A percentile compares a stretch with the other conserved stretches of the same genome.
Evolutionary conservation across 1,140 invertebrate genomes (phyloP).

Genomic region (Acromyrmex charruanus): DNA sequence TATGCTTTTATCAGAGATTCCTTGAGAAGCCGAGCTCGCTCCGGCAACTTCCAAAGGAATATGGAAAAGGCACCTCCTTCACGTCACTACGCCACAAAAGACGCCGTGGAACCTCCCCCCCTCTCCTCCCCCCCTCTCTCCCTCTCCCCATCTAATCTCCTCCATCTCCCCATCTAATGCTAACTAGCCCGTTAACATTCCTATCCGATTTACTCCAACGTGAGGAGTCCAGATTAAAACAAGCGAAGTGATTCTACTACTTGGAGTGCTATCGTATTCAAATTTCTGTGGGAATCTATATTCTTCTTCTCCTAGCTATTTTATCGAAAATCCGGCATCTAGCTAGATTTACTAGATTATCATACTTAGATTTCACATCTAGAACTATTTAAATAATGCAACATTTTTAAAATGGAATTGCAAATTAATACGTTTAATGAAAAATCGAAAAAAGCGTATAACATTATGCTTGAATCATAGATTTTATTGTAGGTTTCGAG

Average conservation of each 20-base stretch:
- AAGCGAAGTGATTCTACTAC: constrained; percentile 24
- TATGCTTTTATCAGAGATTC: constrained; percentile 75
- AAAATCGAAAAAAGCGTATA: not conserved
- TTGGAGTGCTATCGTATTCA: not conserved
- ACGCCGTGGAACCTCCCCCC: not conserved
- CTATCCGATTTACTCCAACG: constrained; percentile 26
- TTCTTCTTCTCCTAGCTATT: not conserved
- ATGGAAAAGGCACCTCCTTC: constrained; percentile 55
- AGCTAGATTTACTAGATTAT: not conserved
- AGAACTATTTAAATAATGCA: not conserved
- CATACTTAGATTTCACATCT: not conserved
- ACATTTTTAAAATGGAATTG: not conserved
- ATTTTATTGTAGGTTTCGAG: not conserved
- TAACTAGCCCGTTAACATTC: constrained; percentile 43
- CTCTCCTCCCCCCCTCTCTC: too few species aligned
- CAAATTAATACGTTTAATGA: not conserved
- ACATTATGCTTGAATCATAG: not conserved
- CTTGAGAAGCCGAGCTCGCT: constrained; percentile 58
- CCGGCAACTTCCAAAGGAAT: constrained; percentile 57
- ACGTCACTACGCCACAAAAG: constrained; percentile 53
- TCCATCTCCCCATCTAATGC: not conserved
- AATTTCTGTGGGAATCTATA: not conserved
- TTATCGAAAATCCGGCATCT: not conserved
- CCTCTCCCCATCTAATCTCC: not conserved
- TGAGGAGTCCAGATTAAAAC: constrained; percentile 31